phyloP scores from a whole-genome alignment of 2,797 vertebrate genomes.

The Channallabes apus region DNA sequence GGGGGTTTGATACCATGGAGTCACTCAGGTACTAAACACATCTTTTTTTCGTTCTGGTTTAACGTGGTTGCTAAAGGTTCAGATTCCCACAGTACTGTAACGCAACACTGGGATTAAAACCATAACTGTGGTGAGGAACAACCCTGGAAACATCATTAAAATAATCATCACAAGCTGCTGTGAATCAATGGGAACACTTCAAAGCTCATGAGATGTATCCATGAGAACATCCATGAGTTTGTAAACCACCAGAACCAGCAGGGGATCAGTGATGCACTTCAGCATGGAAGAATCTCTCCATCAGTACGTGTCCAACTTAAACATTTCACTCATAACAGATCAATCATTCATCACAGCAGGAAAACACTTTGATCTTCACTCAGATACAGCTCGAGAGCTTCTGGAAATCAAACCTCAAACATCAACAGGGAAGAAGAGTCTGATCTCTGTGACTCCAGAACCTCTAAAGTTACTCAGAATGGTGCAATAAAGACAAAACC shows the following conservation, averaged over 20 bases:
- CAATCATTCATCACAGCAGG: background rate
- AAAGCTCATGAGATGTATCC: constrained; percentile 2
- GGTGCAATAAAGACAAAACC: no score
- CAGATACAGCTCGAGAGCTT: no score
- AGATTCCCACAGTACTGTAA: background rate
- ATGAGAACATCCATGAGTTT: background rate
- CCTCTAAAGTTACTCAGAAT: no score
- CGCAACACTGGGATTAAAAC: constrained; percentile 3
- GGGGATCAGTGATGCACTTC: background rate
- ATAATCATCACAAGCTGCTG: constrained; percentile 14
- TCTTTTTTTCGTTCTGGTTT: background rate
- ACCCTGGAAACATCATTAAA: constrained; percentile 18
- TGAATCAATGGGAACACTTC: background rate
- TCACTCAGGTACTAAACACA: background rate
- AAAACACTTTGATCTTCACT: background rate
- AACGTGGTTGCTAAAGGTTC: background rate
- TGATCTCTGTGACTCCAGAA: no score
- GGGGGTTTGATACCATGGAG: no score
- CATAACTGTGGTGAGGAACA: background rate
- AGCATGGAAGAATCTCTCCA: background rate
- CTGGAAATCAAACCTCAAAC: no score
- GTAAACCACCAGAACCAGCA: background rate
- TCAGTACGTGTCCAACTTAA: background rate
- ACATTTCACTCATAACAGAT: background rate
- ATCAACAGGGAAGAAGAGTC: no score